Evolutionary conservation across 2,888 invertebrate species (phyloP).

Genomic region (Horisme vitalbata): DNA sequence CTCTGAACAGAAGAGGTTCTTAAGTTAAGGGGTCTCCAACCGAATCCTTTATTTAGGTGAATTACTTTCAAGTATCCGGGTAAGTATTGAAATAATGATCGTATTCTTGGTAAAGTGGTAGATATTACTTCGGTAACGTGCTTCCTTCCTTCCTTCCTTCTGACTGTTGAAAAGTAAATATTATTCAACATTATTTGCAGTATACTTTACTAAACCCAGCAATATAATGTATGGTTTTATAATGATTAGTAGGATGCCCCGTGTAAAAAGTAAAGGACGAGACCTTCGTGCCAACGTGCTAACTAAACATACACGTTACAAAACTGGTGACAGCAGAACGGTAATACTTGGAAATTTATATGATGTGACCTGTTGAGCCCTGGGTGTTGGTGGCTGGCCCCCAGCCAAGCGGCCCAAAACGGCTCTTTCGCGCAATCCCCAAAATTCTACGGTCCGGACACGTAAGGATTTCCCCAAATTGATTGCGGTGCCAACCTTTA

Average conservation of each 20-base stretch:
- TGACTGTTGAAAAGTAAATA: no score
- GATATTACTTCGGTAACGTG: no score
- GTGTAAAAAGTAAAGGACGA: no score
- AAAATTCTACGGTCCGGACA: slow-evolving; percentile 18
- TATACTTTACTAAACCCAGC: no score
- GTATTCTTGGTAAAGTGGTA: background rate
- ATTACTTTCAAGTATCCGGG: slow-evolving; percentile 13
- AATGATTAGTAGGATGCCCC: no score
- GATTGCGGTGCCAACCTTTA: slow-evolving; percentile 19
- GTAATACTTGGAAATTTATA: slow-evolving; percentile 29
- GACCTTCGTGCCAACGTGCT: background rate
- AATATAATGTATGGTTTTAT: no score
- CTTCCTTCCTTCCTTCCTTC: no score
- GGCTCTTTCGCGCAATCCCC: slow-evolving; percentile 26
- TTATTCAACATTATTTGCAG: no score
- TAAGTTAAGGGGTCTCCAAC: slow-evolving; percentile 12
- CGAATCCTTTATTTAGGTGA: slow-evolving; percentile 21
- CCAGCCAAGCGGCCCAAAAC: slow-evolving; percentile 38
- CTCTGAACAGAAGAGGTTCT: slow-evolving; percentile 28
- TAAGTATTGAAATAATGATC: background rate
- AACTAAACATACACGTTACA: slow-evolving; percentile 1
- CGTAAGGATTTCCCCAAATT: slow-evolving; percentile 22
- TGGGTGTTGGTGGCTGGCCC: slow-evolving; percentile 38
- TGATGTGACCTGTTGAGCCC: slow-evolving; percentile 49
- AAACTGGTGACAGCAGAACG: slow-evolving; percentile 15